Evolutionary conservation across 2,113 vertebrate species (phyloP).

Genomic region (Charadrius vociferus): DNA sequence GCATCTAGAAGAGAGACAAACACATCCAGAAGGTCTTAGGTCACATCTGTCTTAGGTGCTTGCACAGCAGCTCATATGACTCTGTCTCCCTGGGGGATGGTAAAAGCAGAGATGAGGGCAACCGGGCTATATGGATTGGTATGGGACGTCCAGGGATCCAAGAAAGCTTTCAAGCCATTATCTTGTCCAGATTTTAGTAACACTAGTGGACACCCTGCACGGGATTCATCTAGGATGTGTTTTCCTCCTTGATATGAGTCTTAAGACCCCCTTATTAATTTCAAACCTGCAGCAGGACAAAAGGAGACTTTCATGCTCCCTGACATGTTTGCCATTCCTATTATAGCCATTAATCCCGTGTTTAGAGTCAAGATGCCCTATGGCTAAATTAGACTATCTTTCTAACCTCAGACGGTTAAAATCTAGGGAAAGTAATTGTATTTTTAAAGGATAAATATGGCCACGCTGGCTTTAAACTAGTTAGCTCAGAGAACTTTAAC

Average conservation of each 20-base stretch:
- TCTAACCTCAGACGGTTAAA: not conserved
- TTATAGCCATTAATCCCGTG: not conserved
- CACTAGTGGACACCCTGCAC: not conserved
- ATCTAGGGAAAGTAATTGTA: not conserved
- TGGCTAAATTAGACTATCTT: not conserved
- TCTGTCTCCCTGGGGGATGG: not conserved
- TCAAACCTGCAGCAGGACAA: not conserved
- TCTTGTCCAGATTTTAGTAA: not conserved
- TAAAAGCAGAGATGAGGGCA: not conserved
- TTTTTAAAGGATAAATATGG: not conserved
- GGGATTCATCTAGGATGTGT: not conserved
- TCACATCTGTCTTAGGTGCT: not conserved
- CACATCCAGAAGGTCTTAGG: not conserved
- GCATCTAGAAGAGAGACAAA: not conserved
- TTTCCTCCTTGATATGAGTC: not conserved
- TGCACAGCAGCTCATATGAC: not conserved
- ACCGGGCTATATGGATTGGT: not conserved
- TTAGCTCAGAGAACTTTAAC: not conserved
- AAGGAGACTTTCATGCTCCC: not conserved
- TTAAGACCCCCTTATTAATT: not conserved
- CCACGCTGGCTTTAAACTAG: not conserved
- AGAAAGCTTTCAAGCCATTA: not conserved
- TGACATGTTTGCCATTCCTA: not conserved
- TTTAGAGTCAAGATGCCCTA: not conserved
- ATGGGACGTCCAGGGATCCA: not conserved